phyloP scores from a whole-genome alignment of 2,797 vertebrate genomes.

The Strix occidentalis region DNA sequence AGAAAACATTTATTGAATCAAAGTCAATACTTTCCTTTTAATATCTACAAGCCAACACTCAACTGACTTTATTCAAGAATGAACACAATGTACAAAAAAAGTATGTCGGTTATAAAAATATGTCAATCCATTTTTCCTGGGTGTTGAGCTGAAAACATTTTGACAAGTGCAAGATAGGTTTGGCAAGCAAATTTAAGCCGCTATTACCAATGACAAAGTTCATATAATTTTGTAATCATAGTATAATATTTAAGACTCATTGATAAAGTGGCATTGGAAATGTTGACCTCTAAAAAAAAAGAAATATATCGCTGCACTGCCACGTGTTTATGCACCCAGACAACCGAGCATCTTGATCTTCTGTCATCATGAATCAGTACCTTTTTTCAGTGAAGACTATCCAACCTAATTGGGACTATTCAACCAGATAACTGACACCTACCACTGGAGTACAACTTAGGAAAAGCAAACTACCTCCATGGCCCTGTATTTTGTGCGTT shows the following conservation, averaged over 20 bases:
- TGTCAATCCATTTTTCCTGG: constrained; percentile 71
- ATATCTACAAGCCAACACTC: constrained; percentile 86
- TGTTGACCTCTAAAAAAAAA: neutral
- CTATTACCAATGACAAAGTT: constrained; percentile 37
- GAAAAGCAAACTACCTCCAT: neutral
- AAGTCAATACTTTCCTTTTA: constrained; percentile 82
- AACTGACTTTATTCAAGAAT: constrained; percentile 83
- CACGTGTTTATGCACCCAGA: neutral
- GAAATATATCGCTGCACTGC: neutral
- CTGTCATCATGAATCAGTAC: neutral
- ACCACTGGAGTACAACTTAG: neutral
- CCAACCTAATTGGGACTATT: neutral
- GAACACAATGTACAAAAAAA: constrained; percentile 84
- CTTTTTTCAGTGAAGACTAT: neutral
- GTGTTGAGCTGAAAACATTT: constrained; percentile 73
- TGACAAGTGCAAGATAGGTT: constrained; percentile 70
- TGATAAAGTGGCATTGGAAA: constrained; percentile 20
- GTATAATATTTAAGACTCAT: constrained; percentile 36
- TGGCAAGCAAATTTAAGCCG: constrained; percentile 51
- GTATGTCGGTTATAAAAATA: constrained; percentile 85
- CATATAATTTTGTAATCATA: constrained; percentile 24
- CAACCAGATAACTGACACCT: neutral
- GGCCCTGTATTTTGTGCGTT: neutral
- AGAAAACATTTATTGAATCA: constrained; percentile 84
- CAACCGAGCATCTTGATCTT: neutral